Evolutionary conservation across 2,113 vertebrate genomes (phyloP).

Genomic region (Rhabdomys dilectus): DNA sequence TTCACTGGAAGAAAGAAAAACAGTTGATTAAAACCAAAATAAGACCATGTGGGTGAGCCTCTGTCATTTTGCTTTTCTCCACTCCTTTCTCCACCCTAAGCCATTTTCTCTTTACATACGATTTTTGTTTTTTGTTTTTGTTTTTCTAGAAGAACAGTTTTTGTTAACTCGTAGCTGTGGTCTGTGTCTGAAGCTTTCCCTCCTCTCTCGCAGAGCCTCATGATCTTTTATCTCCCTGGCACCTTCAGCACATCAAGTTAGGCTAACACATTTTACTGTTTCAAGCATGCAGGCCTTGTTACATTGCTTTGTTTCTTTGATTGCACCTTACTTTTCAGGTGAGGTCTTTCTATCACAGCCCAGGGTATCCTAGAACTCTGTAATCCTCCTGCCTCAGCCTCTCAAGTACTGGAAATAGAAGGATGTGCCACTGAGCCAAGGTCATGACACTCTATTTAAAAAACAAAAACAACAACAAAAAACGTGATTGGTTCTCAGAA

Average conservation of each 20-base stretch:
- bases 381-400: neutral
- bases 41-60: fast-evolving
- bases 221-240: neutral
- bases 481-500: neutral
- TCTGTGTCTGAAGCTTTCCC: neutral
- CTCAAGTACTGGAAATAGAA: neutral
- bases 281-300: neutral
- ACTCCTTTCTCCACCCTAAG: neutral
- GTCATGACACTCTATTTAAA: neutral
- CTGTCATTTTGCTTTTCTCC: neutral
- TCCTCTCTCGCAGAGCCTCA: neutral
- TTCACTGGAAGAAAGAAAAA: conserved; percentile 9
- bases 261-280: neutral
- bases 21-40: neutral
- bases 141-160: neutral
- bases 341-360: neutral
- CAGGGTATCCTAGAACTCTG: neutral
- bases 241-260: neutral
- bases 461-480: too few species aligned
- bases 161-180: neutral
- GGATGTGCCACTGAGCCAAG: fast-evolving
- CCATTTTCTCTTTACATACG: neutral
- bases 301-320: neutral
- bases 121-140: neutral
- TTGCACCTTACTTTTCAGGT: neutral